phyloP scores from a whole-genome alignment of 2,797 vertebrate genomes.

The Sarcoramphus papa region DNA sequence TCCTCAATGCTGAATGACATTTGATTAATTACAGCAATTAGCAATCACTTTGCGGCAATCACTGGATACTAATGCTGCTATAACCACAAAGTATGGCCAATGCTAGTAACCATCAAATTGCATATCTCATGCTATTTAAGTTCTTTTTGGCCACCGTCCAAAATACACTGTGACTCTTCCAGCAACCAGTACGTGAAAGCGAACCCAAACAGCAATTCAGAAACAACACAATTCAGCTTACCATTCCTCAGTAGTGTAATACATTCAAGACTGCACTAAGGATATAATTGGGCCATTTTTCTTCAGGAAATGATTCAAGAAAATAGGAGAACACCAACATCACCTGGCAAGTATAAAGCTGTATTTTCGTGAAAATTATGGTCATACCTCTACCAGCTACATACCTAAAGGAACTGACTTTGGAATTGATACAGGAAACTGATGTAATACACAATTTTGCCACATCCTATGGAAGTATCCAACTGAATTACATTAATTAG shows the following conservation, averaged over 20 bases:
- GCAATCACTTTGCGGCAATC: neutral
- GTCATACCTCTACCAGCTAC: neutral
- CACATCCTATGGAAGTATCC: neutral
- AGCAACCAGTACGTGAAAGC: neutral
- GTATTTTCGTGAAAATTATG: neutral
- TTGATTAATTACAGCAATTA: conserved; percentile 30
- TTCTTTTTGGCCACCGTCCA: neutral
- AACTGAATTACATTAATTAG: neutral
- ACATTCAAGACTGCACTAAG: neutral
- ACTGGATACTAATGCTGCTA: neutral
- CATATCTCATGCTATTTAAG: neutral
- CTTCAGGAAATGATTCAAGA: neutral
- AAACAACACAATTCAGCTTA: neutral
- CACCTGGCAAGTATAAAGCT: neutral
- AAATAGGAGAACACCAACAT: neutral
- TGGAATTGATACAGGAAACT: neutral
- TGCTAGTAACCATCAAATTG: neutral
- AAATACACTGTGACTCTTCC: neutral
- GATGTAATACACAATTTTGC: neutral
- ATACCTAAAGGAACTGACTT: neutral
- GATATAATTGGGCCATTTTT: neutral
- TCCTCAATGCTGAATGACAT: neutral
- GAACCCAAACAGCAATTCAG: neutral
- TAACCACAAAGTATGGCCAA: neutral
- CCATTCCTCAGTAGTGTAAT: neutral